Evolutionary conservation across 1,140 invertebrate species (phyloP).

Genomic region (Ptiloglossa arizonensis): DNA sequence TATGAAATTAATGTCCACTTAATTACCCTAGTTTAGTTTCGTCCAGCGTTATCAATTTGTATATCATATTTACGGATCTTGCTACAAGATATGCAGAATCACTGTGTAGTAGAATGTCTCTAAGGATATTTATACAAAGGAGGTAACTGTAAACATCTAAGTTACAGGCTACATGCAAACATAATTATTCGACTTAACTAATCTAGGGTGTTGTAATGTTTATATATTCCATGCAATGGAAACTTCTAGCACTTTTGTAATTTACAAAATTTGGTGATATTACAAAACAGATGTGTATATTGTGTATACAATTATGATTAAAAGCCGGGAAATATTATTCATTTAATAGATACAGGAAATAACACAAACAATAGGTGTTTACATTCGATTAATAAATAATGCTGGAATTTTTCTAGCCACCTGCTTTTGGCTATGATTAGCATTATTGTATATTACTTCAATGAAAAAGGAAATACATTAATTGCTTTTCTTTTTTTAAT

Average conservation of each 20-base stretch:
- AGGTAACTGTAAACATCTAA: slow-evolving; percentile 1
- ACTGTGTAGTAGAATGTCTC: background rate
- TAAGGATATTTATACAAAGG: slow-evolving; percentile 1
- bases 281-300: slow-evolving; percentile 18
- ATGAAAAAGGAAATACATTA: slow-evolving; percentile 6
- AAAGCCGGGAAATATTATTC: slow-evolving; percentile 4
- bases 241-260: slow-evolving; percentile 10
- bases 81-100: background rate
- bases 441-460: slow-evolving; percentile 17
- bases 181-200: slow-evolving; percentile 33
- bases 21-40: slow-evolving; percentile 26
- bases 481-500: slow-evolving; percentile 1
- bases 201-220: slow-evolving; percentile 19
- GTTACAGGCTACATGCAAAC: slow-evolving; percentile 1
- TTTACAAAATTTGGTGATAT: slow-evolving; percentile 7
- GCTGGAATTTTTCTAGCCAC: slow-evolving; percentile 26
- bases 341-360: background rate
- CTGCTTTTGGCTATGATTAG: slow-evolving; percentile 31
- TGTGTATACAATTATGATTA: slow-evolving; percentile 12
- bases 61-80: background rate
- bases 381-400: slow-evolving; percentile 17
- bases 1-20: slow-evolving; percentile 24
- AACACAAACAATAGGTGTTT: background rate
- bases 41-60: background rate
- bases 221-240: background rate